Evolutionary conservation across 2,888 invertebrate species (phyloP), one percentile per base, ranked within the genome.

Genomic region (Cacoxenus indagator): DNA sequence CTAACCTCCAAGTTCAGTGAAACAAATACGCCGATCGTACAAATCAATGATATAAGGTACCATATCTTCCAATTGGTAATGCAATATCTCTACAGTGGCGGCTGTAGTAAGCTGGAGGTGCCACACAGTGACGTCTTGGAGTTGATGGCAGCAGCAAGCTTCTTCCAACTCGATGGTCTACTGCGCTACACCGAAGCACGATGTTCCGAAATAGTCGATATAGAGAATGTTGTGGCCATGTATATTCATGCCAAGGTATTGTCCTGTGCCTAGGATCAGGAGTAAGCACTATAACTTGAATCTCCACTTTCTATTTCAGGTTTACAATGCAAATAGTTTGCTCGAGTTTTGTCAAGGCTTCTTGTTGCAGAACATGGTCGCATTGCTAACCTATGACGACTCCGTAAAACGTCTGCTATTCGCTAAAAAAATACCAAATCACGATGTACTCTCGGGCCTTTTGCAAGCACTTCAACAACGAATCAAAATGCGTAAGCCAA

Each of bases 1-100:
- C 89, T 96, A 51, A 92, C 92, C 79, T 92, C 93, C 5, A 93
- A 93, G 81, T 86, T 93, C 70, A 92, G 92, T 77, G 93, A 93
- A 75, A 92, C 92, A 57, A 93, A 91, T 78, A 91, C 95, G 37
- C 96, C 96, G 0, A 94, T 95, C 46, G 95, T 96, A 67, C 96
- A 96, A 88, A 96, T 97, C 78, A 96, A 96, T 78, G 96, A 97
- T 84, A 96, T 97, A 73, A 91, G 96, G 85, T 97, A 96, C 87
- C 94, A 95, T 82, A 96, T 96, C 82, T 97, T 97, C 87, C 95
- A 97, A 92, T 91, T 96, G 91, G 85, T 87, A 11, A 96, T 97
- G 96, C 95, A 96, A 87, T 96, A 95, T 88, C 90, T 97, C 65
- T 97, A 97, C 88, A 95, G 95, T 79, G 96, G 96, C 4, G 95